Percentiles rank a stretch among this genome's conserved stretches.
Conservation (phyloP, 1,140 invertebrate genomes). For the Rhopalosiphum maidis region DNA sequence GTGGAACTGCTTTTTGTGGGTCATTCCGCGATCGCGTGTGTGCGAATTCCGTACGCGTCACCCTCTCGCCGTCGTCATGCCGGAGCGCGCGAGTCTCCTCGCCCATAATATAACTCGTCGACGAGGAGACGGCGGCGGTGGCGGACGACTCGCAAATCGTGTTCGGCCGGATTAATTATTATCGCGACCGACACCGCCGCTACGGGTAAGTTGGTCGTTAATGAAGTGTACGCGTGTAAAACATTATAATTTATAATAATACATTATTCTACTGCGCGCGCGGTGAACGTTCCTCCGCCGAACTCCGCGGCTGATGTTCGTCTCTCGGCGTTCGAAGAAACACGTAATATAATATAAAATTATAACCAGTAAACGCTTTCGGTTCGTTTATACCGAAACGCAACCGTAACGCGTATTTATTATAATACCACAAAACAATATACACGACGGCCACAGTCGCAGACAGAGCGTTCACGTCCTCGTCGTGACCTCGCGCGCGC, state of each 20-base stretch:
- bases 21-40: neutral
- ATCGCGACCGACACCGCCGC: neutral
- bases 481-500: neutral
- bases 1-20: slow-evolving; percentile 38
- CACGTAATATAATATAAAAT: too few relatives aligned
- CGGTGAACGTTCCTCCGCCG: too few relatives aligned
- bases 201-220: neutral
- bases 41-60: neutral
- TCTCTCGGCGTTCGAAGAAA: neutral
- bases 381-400: neutral
- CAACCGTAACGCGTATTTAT: too few relatives aligned
- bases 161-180: slow-evolving; percentile 6
- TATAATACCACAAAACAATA: neutral
- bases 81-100: neutral
- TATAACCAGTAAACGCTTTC: neutral
- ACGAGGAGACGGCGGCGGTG: neutral
- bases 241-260: neutral
- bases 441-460: neutral
- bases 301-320: neutral
- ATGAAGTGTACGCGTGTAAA: neutral
- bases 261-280: neutral
- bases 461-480: neutral
- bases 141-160: neutral
- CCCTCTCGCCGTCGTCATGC: neutral
- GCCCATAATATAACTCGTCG: neutral